Evolutionary conservation across 2,113 vertebrate genomes (phyloP).

Genomic region (Sinocyclocheilus rhinocerous): DNA sequence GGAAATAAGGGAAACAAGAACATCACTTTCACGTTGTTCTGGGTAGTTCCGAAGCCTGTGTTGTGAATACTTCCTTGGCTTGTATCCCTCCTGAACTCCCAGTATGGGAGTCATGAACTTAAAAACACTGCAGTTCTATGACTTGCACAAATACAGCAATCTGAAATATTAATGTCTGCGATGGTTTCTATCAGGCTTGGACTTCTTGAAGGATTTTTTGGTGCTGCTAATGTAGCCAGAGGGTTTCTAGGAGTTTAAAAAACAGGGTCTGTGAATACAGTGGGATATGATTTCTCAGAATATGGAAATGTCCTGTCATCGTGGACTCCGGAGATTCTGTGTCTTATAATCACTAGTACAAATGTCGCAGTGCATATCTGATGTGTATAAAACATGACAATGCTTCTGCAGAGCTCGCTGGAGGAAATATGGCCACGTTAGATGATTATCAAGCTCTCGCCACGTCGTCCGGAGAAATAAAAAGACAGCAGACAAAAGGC

Average conservation of each 20-base stretch:
- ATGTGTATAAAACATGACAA: slow-evolving; percentile 10
- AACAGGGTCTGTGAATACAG: too few relatives aligned
- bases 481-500: slow-evolving; percentile 17
- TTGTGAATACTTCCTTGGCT: background rate
- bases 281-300: background rate
- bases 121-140: slow-evolving; percentile 13
- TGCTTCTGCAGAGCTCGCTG: background rate
- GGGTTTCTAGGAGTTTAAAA: background rate
- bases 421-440: slow-evolving; percentile 11
- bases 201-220: background rate
- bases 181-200: slow-evolving; percentile 23
- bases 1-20: background rate
- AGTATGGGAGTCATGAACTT: slow-evolving; percentile 15
- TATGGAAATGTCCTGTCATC: slow-evolving; percentile 27
- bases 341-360: background rate
- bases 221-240: background rate
- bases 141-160: slow-evolving; percentile 37
- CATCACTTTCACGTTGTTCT: background rate
- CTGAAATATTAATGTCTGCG: slow-evolving; percentile 56
- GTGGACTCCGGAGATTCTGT: background rate
- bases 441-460: slow-evolving; percentile 29
- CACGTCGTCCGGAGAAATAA: slow-evolving; percentile 2
- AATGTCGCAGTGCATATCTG: background rate
- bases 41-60: background rate
- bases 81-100: background rate